These are phyloP conservation scores for Drosophila picticornis DNA, from an alignment of 2,888 invertebrate genomes.

Conservation along the genomic window DNA sequence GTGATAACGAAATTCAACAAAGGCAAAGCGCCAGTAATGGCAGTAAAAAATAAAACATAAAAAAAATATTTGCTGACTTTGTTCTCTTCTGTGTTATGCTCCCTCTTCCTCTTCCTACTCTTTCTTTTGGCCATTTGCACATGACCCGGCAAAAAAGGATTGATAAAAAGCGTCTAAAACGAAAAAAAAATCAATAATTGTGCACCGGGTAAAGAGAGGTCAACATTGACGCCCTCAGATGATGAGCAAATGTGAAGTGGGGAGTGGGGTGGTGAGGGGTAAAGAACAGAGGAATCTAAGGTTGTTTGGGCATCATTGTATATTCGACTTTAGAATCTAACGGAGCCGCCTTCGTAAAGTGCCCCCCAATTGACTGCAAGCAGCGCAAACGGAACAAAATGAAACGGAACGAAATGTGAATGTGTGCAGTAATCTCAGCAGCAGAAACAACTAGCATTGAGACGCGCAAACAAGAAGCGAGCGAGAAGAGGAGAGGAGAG, in stretches of 20 bases:
- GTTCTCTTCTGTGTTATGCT: slow-evolving; percentile 9
- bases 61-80: slow-evolving; percentile 31
- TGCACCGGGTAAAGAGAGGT: slow-evolving; percentile 68
- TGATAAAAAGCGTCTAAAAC: slow-evolving; percentile 47
- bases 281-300: neutral
- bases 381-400: slow-evolving; percentile 6
- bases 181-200: slow-evolving; percentile 62
- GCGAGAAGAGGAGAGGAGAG: slow-evolving; percentile 43
- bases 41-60: slow-evolving; percentile 13
- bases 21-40: slow-evolving; percentile 36
- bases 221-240: slow-evolving; percentile 64
- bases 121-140: slow-evolving; percentile 45
- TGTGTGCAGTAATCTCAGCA: slow-evolving; percentile 47
- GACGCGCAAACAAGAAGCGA: slow-evolving; percentile 44
- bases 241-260: slow-evolving; percentile 34
- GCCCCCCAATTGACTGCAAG: slow-evolving; percentile 13
- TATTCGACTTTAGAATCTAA: slow-evolving; percentile 10
- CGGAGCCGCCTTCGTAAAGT: slow-evolving; percentile 11
- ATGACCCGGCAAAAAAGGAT: slow-evolving; percentile 70
- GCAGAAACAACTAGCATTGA: slow-evolving; percentile 47
- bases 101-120: neutral
- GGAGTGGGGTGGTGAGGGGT: neutral
- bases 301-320: slow-evolving; percentile 37
- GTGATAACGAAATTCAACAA: slow-evolving; percentile 73
- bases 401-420: slow-evolving; percentile 33